Percentiles rank a stretch among this genome's conserved stretches.
Evolutionary conservation across 1,140 invertebrate genomes (phyloP).

Genomic region (Drosophila takahashii): DNA sequence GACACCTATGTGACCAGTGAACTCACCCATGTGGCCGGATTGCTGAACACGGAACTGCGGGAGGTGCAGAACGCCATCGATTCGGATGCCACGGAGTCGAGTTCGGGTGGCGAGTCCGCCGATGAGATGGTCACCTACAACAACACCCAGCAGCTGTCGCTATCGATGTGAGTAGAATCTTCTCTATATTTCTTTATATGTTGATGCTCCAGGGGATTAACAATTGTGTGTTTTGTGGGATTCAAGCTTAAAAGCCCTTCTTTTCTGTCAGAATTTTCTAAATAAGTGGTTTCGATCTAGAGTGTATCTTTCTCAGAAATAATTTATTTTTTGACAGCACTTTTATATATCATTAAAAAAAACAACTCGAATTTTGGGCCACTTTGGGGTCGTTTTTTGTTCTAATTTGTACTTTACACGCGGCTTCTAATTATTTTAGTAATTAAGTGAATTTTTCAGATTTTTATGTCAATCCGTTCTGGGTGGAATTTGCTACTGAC

Average conservation of each 20-base stretch:
- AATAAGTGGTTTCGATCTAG: background rate
- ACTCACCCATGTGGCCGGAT: constrained; percentile 89
- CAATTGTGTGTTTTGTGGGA: background rate
- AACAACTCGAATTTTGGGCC: too few species aligned
- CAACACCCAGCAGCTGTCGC: constrained; percentile 90
- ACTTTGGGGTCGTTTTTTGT: too few species aligned
- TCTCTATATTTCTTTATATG: background rate
- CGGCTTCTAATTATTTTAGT: too few species aligned
- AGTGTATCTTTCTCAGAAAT: background rate
- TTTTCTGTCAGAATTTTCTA: constrained; percentile 22
- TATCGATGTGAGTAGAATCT: constrained; percentile 90
- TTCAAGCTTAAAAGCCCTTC: background rate
- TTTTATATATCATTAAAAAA: too few species aligned
- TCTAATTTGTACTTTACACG: too few species aligned
- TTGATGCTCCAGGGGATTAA: constrained; percentile 1
- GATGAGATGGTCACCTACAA: constrained; percentile 94
- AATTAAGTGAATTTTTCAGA: too few species aligned
- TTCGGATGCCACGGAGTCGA: constrained; percentile 96
- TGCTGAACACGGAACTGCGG: constrained; percentile 89
- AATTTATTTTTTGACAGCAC: constrained; percentile 20
- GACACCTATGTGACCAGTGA: constrained; percentile 85
- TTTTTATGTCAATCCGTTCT: too few species aligned
- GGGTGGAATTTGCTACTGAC: too few species aligned
- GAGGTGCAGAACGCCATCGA: constrained; percentile 91
- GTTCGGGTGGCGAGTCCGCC: constrained; percentile 96